A percentile compares a stretch with the other conserved stretches of the same genome.
These are phyloP conservation scores for Tillus elongatus DNA, from an alignment of 2,888 invertebrate genomes.

Conservation along the genomic window DNA sequence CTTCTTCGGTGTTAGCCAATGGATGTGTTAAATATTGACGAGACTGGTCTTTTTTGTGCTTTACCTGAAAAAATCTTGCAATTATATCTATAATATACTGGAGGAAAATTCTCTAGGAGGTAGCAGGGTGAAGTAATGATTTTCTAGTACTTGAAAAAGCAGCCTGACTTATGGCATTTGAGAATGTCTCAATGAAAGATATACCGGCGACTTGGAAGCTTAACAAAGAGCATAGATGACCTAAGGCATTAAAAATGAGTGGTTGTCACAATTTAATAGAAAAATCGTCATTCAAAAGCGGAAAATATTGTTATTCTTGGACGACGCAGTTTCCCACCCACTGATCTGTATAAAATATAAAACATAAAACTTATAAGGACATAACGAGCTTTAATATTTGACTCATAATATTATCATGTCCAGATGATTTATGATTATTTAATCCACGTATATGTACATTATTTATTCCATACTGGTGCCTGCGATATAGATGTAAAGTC, in stretches of 20 bases:
- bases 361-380: constrained; percentile 13
- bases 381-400: no score
- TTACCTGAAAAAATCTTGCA: constrained; percentile 27
- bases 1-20: constrained; percentile 16
- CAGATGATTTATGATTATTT: no score
- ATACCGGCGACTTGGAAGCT: constrained; percentile 12
- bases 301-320: constrained; percentile 18
- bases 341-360: constrained; percentile 10
- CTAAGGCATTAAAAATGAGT: constrained; percentile 15
- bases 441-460: no score
- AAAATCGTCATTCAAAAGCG: constrained; percentile 15
- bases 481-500: no score
- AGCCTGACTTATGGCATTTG: constrained; percentile 14
- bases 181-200: constrained; percentile 11
- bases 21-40: constrained; percentile 23
- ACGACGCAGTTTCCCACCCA: no score
- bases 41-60: constrained; percentile 25
- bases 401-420: no score
- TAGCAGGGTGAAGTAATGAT: constrained; percentile 19
- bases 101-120: constrained; percentile 27
- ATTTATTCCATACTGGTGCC: no score
- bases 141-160: no score
- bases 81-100: constrained; percentile 24
- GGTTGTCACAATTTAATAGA: constrained; percentile 14
- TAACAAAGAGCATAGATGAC: constrained; percentile 21